These are phyloP conservation scores for Bradypodion ventrale DNA, from an alignment of 2,797 vertebrate species.

Conservation along the genomic window DNA sequence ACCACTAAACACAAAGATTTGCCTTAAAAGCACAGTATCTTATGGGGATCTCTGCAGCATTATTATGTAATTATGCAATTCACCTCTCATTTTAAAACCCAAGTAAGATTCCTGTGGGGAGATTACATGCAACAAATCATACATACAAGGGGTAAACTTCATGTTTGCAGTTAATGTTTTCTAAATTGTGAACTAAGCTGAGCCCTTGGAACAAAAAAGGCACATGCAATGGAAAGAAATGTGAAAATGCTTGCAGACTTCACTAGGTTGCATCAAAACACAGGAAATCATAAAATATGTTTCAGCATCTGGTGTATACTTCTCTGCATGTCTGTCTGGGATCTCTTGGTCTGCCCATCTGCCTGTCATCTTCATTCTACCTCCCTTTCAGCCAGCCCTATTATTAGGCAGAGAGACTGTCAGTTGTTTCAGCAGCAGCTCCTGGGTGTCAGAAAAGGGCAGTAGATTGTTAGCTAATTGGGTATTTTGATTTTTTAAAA, in stretches of 20 bases:
- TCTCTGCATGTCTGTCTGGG: neutral
- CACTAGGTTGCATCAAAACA: neutral
- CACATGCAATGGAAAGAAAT: neutral
- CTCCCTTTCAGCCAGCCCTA: neutral
- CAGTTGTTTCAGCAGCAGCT: neutral
- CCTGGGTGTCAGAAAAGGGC: neutral
- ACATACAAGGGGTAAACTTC: neutral
- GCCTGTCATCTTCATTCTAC: neutral
- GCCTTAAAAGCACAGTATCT: neutral
- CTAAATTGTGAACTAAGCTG: neutral
- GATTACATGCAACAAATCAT: neutral
- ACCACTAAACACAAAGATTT: neutral
- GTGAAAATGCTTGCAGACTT: neutral
- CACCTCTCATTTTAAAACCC: neutral
- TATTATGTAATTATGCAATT: neutral
- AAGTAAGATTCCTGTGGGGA: neutral
- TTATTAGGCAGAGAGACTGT: neutral
- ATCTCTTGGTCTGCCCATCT: neutral
- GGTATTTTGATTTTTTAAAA: no score
- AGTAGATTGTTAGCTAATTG: neutral
- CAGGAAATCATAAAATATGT: neutral
- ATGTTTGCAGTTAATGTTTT: neutral
- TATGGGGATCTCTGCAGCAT: neutral
- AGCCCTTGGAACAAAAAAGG: conserved; percentile 15
- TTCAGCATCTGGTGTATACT: neutral